phyloP scores from a whole-genome alignment of 2,113 vertebrate species.

The Pao palembangensis region DNA sequence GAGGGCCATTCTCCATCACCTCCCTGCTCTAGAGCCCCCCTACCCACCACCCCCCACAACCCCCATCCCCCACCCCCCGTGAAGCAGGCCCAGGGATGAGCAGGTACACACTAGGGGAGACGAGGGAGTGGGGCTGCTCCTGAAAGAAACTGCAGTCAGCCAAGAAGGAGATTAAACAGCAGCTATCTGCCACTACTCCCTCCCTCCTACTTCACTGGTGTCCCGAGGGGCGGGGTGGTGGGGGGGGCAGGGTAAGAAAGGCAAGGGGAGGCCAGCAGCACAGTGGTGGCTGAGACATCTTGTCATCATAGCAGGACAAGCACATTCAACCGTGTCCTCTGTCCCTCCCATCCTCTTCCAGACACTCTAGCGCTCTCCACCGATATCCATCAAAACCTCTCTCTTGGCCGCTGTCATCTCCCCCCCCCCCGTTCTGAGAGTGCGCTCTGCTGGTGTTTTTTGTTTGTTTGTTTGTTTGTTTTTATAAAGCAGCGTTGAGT shows the following conservation, averaged over 20 bases:
- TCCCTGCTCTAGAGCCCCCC: slow-evolving; percentile 68
- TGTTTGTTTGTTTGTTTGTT: slow-evolving; percentile 49
- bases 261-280: slow-evolving; percentile 49
- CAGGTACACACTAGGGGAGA: slow-evolving; percentile 67
- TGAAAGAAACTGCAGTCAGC: slow-evolving; percentile 71
- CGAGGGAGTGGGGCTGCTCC: slow-evolving; percentile 56
- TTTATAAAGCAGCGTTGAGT: slow-evolving; percentile 68
- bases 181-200: slow-evolving; percentile 24
- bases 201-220: slow-evolving; percentile 52
- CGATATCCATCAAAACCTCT: slow-evolving; percentile 61
- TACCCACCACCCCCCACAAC: too few relatives aligned
- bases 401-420: slow-evolving; percentile 26
- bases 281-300: slow-evolving; percentile 70
- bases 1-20: slow-evolving; percentile 68
- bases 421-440: slow-evolving; percentile 34
- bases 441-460: slow-evolving; percentile 65
- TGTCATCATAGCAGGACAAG: slow-evolving; percentile 77
- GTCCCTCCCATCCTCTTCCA: slow-evolving; percentile 75
- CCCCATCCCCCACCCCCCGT: slow-evolving; percentile 57
- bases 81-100: slow-evolving; percentile 65
- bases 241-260: slow-evolving; percentile 9
- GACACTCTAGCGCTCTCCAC: slow-evolving; percentile 58
- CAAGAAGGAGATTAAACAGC: slow-evolving; percentile 72
- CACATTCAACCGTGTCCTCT: slow-evolving; percentile 73
- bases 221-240: slow-evolving; percentile 38